Conservation (phyloP, 2,113 vertebrate species). For the Gobius niger region DNA sequence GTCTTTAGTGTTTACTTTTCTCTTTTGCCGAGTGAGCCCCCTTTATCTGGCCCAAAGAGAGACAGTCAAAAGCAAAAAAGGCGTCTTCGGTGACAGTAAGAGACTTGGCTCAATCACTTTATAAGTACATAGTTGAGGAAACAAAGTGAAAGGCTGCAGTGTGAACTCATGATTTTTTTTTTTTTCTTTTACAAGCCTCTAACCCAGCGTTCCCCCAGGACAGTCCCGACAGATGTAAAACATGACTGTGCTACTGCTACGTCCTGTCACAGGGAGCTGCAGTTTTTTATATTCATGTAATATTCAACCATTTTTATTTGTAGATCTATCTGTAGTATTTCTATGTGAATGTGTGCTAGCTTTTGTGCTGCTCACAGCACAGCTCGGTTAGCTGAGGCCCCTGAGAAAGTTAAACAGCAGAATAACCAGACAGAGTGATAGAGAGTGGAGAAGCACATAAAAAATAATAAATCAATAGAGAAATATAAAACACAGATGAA, state of each 20-base stretch:
- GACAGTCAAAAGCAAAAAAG: slow-evolving; percentile 60
- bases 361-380: slow-evolving; percentile 44
- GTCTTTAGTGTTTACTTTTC: slow-evolving; percentile 19
- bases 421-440: slow-evolving; percentile 35
- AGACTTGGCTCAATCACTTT: slow-evolving; percentile 58
- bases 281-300: slow-evolving; percentile 28
- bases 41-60: slow-evolving; percentile 61
- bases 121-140: slow-evolving; percentile 38
- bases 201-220: slow-evolving; percentile 39
- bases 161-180: slow-evolving; percentile 32
- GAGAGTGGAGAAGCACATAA: not conserved
- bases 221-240: slow-evolving; percentile 57
- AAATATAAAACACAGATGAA: slow-evolving; percentile 4
- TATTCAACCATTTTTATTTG: slow-evolving; percentile 28
- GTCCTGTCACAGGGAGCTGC: slow-evolving; percentile 33
- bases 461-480: not conserved
- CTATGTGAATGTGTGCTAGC: slow-evolving; percentile 27
- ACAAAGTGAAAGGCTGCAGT: slow-evolving; percentile 35
- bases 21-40: slow-evolving; percentile 52
- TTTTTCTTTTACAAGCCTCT: slow-evolving; percentile 43
- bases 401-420: slow-evolving; percentile 69
- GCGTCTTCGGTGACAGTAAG: slow-evolving; percentile 59
- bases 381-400: slow-evolving; percentile 57
- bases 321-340: slow-evolving; percentile 22
- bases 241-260: slow-evolving; percentile 52